Evolutionary conservation across 1,140 invertebrate genomes (phyloP).

Genomic region (Ruditapes philippinarum): DNA sequence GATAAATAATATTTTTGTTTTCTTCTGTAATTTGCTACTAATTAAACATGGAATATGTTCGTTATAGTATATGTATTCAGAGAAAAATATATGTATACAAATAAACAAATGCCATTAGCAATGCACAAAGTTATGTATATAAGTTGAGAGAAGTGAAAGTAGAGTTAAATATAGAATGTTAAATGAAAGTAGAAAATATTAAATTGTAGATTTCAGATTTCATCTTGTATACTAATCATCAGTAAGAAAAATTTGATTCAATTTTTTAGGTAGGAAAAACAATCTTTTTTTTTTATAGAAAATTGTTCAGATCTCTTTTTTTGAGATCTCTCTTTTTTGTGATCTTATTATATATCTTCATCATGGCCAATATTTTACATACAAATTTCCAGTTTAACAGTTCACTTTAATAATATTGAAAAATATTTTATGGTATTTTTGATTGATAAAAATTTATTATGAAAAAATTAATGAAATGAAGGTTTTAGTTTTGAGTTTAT

Average conservation of each 20-base stretch:
- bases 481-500: too few species aligned
- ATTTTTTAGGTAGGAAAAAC: background rate
- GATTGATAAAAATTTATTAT: too few species aligned
- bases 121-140: background rate
- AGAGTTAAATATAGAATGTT: too few species aligned
- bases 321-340: background rate
- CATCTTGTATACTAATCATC: too few species aligned
- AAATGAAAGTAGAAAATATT: too few species aligned
- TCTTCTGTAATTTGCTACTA: background rate
- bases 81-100: background rate
- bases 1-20: background rate
- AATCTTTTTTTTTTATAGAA: background rate
- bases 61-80: background rate
- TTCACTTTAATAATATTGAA: too few species aligned
- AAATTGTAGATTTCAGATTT: too few species aligned
- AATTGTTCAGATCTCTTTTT: background rate
- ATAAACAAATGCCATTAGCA: conserved; percentile 2
- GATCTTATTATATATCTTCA: too few species aligned
- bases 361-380: conserved; percentile 2
- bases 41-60: background rate
- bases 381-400: background rate
- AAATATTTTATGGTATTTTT: too few species aligned
- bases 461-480: too few species aligned
- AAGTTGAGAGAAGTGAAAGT: too few species aligned
- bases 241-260: background rate